Base-by-base conservation (phyloP, 2,797 vertebrate genomes). In the Phoeniculus purpureus region DNA sequence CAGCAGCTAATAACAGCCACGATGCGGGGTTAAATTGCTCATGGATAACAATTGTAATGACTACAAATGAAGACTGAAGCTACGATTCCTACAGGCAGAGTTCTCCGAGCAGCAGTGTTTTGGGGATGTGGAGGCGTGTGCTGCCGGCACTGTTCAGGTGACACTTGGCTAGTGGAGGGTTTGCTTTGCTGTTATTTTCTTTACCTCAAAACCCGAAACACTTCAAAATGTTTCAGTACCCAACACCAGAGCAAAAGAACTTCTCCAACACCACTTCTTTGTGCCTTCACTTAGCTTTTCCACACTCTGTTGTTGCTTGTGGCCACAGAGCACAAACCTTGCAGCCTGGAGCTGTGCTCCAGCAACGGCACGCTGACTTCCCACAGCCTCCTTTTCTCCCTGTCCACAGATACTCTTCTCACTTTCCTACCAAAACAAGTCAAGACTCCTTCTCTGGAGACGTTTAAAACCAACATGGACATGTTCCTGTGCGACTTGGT, bases 1-100 rank as follows among this genome's bases (percentile, higher is more conserved):
- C 68, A 87, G 55, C 37, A 88, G 90, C 45, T 94, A 88, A 59
- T 48, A 90, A 85, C 23, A 68, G 67, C 48, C 34, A 82, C 55
- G 68, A 29, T 20, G 40, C 51, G 40, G 55, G 60, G 72, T 43
- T 66, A 59, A 88, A 84, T 7, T 45, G 20, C 29, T 21, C 32
- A 34, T 25, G 81, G 67, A 76, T 29, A 76, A 79, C 83, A 81
- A 43, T 2, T 17, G 19, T 56, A 89, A 75, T 81, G 74, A 90
- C 73, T 84, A 62, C 8, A 78, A 85, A 88, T 55, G 52, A 80
- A 68, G 76, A 32, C 7, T 27, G 83, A 61, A 71, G 76, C 71
- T 56, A 2, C n/a, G 64, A 76, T 13, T 75, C 31, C n/a, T 27
- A 51, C 71, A 67, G 61, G 54, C 27, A 61, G 47, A 55, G 34